Conservation (phyloP, 1,140 invertebrate genomes). For the Pseudomyrmex cubaensis region DNA sequence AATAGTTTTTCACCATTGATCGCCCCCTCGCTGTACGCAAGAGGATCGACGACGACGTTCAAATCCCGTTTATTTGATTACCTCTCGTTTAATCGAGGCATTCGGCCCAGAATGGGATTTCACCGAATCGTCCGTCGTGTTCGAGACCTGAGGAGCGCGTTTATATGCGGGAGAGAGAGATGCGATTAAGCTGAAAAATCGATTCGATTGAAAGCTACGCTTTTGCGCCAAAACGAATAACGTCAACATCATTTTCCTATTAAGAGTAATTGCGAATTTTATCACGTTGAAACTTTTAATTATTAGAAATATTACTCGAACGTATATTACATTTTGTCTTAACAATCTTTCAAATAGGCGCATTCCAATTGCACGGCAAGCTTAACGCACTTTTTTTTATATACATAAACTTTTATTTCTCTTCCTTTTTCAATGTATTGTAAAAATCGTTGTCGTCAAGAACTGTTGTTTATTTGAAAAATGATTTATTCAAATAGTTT, state of each 20-base stretch:
- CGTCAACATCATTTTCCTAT: slow-evolving; percentile 17
- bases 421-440: slow-evolving; percentile 9
- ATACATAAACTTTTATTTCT: neutral
- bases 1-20: slow-evolving; percentile 57
- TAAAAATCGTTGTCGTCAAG: too few relatives aligned
- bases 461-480: too few relatives aligned
- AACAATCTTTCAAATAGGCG: too few relatives aligned
- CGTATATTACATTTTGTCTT: neutral
- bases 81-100: slow-evolving; percentile 71
- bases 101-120: slow-evolving; percentile 64
- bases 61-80: slow-evolving; percentile 77
- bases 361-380: neutral
- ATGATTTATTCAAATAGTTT: too few relatives aligned
- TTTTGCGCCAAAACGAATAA: neutral
- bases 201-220: slow-evolving; percentile 41
- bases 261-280: neutral
- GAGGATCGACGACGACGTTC: slow-evolving; percentile 67
- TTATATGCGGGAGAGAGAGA: slow-evolving; percentile 50
- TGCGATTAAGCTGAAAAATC: slow-evolving; percentile 56
- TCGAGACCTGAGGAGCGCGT: slow-evolving; percentile 51
- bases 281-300: neutral
- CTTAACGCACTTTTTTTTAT: neutral
- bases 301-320: neutral
- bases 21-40: slow-evolving; percentile 27
- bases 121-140: slow-evolving; percentile 56